Conservation (phyloP, 2,113 vertebrate genomes). For the Puffinus mauretanicus region DNA sequence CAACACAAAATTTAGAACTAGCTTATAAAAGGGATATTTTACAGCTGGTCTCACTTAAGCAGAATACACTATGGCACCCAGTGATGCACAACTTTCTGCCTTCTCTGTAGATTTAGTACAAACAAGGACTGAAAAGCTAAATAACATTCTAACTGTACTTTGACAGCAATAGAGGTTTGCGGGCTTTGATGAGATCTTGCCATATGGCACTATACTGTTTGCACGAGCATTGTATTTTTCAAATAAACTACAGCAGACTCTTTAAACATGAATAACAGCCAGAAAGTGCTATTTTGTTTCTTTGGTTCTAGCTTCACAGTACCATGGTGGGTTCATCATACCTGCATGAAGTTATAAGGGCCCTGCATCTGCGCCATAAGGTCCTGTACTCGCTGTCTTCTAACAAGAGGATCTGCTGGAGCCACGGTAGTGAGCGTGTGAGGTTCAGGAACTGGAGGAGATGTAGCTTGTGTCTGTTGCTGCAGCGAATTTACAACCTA, state of each 20-base stretch:
- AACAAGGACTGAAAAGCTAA: not conserved
- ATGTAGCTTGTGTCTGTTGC: slow-evolving; percentile 81
- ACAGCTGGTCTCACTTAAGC: not conserved
- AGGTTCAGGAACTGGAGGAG: slow-evolving; percentile 81
- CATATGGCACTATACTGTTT: not conserved
- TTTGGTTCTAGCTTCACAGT: not conserved
- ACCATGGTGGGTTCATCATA: slow-evolving; percentile 7
- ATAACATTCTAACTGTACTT: not conserved
- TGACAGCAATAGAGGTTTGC: not conserved
- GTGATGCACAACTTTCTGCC: not conserved
- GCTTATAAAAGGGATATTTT: not conserved
- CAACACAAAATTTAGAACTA: not conserved
- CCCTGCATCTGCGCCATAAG: slow-evolving; percentile 99
- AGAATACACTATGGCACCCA: not conserved
- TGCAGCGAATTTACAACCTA: slow-evolving; percentile 85
- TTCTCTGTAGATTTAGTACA: not conserved
- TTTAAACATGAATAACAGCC: not conserved
- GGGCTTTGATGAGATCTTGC: not conserved
- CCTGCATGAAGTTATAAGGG: slow-evolving; percentile 99
- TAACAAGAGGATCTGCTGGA: slow-evolving; percentile 87
- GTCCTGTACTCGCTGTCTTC: slow-evolving; percentile 94
- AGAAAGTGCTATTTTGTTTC: not conserved
- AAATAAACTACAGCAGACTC: not conserved
- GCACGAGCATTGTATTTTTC: not conserved
- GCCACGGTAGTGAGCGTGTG: slow-evolving; percentile 77